Percentiles rank a stretch among this genome's conserved stretches.
Evolutionary conservation across 2,797 vertebrate species (phyloP).

Genomic region (Leucoraja ocellata): DNA sequence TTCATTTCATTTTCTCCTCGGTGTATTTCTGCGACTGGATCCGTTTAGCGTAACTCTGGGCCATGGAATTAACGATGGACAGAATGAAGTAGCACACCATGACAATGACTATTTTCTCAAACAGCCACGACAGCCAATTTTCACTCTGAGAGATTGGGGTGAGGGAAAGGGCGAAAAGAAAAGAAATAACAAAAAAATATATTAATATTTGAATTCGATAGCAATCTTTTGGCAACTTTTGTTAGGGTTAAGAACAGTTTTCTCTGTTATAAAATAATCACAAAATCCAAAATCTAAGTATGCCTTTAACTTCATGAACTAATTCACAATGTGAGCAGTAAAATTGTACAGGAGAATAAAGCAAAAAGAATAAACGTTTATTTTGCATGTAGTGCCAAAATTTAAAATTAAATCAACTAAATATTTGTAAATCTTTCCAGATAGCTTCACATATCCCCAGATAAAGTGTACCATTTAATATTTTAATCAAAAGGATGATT

Average conservation of each 20-base stretch:
- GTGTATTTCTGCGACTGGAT: conserved; percentile 81
- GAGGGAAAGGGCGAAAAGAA: neutral
- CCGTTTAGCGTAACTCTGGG: conserved; percentile 91
- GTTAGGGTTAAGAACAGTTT: neutral
- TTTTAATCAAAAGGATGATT: neutral
- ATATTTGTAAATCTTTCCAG: neutral
- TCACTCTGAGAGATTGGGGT: conserved; percentile 63
- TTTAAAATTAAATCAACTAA: neutral
- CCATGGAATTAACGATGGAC: conserved; percentile 91
- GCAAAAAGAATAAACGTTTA: neutral
- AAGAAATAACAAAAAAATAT: neutral
- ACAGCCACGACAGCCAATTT: conserved; percentile 95
- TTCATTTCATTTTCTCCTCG: conserved; percentile 94
- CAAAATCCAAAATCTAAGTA: neutral
- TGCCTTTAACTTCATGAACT: too few relatives aligned
- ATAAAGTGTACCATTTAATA: neutral
- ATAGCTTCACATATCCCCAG: neutral
- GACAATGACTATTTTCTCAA: conserved; percentile 76
- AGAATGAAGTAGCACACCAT: conserved; percentile 90
- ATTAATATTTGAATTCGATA: neutral
- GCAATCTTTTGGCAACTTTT: neutral
- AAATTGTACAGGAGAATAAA: too few relatives aligned
- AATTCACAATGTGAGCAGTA: too few relatives aligned
- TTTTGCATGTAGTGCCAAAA: neutral
- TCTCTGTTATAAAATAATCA: neutral